Conservation (phyloP, 2,113 vertebrate species). For the Phaethon lepturus region DNA sequence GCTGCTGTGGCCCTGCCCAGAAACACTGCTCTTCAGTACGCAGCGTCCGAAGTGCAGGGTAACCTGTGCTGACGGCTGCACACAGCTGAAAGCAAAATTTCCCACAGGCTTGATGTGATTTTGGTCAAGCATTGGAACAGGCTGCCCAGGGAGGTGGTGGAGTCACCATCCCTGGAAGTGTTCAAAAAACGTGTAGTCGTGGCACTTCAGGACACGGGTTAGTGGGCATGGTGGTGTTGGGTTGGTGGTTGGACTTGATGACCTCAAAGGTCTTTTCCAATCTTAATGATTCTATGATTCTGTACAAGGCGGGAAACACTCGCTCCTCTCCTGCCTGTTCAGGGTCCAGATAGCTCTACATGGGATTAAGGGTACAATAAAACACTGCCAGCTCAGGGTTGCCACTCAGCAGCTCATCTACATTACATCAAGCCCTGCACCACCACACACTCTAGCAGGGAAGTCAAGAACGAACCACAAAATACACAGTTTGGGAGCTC, state of each 20-base stretch:
- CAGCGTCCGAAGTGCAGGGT: accelerated
- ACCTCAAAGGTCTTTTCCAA: too few relatives aligned
- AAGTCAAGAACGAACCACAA: background rate
- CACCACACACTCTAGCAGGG: background rate
- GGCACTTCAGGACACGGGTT: too few relatives aligned
- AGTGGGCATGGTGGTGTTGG: too few relatives aligned
- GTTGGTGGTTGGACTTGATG: too few relatives aligned
- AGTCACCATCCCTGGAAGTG: too few relatives aligned
- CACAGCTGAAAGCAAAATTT: background rate
- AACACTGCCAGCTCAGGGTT: background rate
- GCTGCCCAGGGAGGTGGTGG: too few relatives aligned
- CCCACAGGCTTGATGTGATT: background rate
- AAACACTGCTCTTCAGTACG: accelerated
- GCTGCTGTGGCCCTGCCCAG: background rate
- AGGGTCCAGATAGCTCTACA: background rate
- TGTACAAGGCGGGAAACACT: background rate
- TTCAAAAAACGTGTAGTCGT: too few relatives aligned
- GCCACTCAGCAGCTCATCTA: background rate
- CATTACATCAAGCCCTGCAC: background rate
- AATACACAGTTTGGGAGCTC: background rate
- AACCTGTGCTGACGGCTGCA: background rate
- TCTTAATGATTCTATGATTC: background rate
- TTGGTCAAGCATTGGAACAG: too few relatives aligned
- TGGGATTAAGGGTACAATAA: background rate
- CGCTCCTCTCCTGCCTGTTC: background rate